Conservation (phyloP, 2,888 invertebrate genomes). For the Xylophagus ater region DNA sequence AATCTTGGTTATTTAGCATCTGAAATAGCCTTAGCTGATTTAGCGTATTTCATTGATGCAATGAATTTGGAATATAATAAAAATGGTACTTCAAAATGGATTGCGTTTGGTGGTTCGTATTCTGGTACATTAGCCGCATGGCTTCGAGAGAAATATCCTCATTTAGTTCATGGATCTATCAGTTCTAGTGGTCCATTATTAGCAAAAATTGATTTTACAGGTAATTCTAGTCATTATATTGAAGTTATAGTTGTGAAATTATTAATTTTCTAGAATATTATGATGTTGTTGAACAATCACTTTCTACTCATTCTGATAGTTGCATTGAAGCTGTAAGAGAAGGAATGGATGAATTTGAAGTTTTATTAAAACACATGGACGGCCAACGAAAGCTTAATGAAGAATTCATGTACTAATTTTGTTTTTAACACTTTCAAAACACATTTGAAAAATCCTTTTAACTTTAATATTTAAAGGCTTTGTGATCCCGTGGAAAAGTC, state of each 20-base stretch:
- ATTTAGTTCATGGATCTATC: conserved; percentile 72
- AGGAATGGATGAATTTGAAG: conserved; percentile 55
- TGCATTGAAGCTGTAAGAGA: conserved; percentile 56
- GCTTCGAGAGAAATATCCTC: conserved; percentile 78
- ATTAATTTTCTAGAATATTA: conserved; percentile 56
- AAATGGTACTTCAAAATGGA: conserved; percentile 57
- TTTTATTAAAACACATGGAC: conserved; percentile 48
- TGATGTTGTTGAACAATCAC: conserved; percentile 64
- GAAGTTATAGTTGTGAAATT: conserved; percentile 2
- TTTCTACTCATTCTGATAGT: conserved; percentile 53
- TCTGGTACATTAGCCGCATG: conserved; percentile 89
- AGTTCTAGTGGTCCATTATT: conserved; percentile 82
- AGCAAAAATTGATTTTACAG: conserved; percentile 72
- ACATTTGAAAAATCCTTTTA: too few species aligned
- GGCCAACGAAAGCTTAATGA: conserved; percentile 55
- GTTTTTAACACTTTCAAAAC: too few species aligned
- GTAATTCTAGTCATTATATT: conserved; percentile 41
- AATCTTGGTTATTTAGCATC: conserved; percentile 71
- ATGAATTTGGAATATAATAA: conserved; percentile 57
- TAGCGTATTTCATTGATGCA: conserved; percentile 66
- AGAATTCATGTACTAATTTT: conserved; percentile 53
- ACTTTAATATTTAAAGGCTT: conserved; percentile 54
- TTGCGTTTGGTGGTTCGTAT: conserved; percentile 91
- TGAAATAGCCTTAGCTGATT: conserved; percentile 72
- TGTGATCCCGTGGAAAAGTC: conserved; percentile 61